A percentile compares a stretch with the other conserved stretches of the same genome.
These are phyloP conservation scores for Folsomia candida DNA, from an alignment of 2,888 invertebrate species.

Conservation along the genomic window DNA sequence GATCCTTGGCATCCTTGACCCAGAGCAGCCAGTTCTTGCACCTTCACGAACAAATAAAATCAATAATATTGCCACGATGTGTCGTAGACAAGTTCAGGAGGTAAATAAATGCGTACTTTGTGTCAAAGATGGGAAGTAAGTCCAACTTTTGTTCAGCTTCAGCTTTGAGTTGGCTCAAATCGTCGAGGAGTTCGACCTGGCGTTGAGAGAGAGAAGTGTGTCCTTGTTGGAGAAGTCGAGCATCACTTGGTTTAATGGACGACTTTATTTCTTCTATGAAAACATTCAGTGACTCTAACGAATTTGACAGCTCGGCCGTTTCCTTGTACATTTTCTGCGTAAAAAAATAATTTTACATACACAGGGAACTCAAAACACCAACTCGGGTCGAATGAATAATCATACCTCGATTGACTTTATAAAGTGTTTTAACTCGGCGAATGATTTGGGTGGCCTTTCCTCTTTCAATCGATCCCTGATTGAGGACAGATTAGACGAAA, in stretches of 20 bases:
- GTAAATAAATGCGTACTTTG: conserved; percentile 37
- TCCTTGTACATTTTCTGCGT: conserved; percentile 61
- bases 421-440: conserved; percentile 40
- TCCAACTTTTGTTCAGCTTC: conserved; percentile 72
- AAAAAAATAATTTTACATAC: conserved; percentile 2
- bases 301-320: conserved; percentile 61
- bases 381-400: not conserved
- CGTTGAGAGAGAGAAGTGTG: conserved; percentile 73
- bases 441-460: conserved; percentile 34
- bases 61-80: not conserved
- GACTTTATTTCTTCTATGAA: conserved; percentile 80
- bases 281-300: conserved; percentile 69
- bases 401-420: conserved; percentile 28
- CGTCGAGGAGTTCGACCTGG: conserved; percentile 76
- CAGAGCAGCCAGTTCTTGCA: conserved; percentile 46
- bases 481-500: conserved; percentile 25
- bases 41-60: conserved; percentile 16
- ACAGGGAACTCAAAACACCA: not conserved
- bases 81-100: not conserved
- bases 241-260: conserved; percentile 77
- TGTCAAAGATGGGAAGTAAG: conserved; percentile 68
- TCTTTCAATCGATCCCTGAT: conserved; percentile 33
- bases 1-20: conserved; percentile 42
- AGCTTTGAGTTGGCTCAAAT: conserved; percentile 69
- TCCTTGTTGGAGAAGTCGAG: conserved; percentile 74